Evolutionary conservation across 2,888 invertebrate species (phyloP).

Genomic region (Archaeoteleia sp.): DNA sequence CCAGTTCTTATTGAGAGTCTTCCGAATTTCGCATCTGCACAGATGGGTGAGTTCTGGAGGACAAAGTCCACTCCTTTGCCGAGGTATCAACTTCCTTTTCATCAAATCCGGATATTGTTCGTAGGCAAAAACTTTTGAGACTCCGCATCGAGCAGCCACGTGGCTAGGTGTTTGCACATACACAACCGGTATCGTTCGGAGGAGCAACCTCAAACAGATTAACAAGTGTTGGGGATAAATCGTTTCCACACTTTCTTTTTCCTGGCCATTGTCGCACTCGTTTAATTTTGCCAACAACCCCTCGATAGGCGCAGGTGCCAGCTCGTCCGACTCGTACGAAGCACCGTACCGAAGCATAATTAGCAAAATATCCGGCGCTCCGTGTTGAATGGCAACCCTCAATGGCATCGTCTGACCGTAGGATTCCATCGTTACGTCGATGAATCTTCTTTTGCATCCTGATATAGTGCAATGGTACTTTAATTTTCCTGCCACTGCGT

Average conservation of each 20-base stretch:
- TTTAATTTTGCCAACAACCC: slow-evolving; percentile 81
- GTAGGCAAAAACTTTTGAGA: slow-evolving; percentile 63
- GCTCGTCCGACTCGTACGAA: slow-evolving; percentile 77
- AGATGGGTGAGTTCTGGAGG: slow-evolving; percentile 86
- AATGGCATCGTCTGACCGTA: slow-evolving; percentile 85
- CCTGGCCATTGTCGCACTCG: slow-evolving; percentile 75
- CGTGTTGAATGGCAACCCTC: slow-evolving; percentile 84
- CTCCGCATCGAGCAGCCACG: slow-evolving; percentile 65
- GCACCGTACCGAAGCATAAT: slow-evolving; percentile 79
- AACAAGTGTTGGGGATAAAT: slow-evolving; percentile 82
- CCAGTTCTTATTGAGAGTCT: slow-evolving; percentile 81
- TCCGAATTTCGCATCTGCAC: slow-evolving; percentile 83
- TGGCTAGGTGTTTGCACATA: slow-evolving; percentile 66
- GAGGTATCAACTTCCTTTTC: slow-evolving; percentile 79
- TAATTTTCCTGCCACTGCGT: slow-evolving; percentile 82
- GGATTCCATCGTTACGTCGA: slow-evolving; percentile 88
- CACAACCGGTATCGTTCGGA: slow-evolving; percentile 80
- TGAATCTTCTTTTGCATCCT: slow-evolving; percentile 76
- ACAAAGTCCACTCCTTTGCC: slow-evolving; percentile 78
- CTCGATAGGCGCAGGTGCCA: slow-evolving; percentile 80
- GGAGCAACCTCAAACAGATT: slow-evolving; percentile 81
- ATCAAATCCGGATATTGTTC: slow-evolving; percentile 76
- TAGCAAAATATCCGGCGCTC: slow-evolving; percentile 84
- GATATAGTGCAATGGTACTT: slow-evolving; percentile 73
- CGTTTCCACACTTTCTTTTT: slow-evolving; percentile 73